Evolutionary conservation across 2,888 invertebrate species (phyloP), one percentile per base, ranked within the genome.

Genomic region (Caradrina clavipalpis): DNA sequence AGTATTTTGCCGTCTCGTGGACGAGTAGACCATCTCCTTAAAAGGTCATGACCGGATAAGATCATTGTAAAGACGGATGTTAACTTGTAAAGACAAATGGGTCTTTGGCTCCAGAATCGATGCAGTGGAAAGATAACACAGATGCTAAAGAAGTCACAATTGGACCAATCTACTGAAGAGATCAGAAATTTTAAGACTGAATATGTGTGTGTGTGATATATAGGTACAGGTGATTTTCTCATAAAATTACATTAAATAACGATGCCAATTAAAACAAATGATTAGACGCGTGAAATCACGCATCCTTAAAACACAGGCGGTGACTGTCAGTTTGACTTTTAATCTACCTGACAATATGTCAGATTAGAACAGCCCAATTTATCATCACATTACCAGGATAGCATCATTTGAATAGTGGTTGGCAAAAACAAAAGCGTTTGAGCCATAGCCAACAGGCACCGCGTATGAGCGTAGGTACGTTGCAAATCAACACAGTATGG

Each of bases 401-500:
- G 77, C 55, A 49, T 26, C 17, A 80, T 76, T 72, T 67, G 61
- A 67, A 69, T 55, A 67, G 57, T 68, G 65, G 35, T 71, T 70
- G 58, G 61, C 65, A 66, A 69, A 66, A 85, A 84, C 77, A 83
- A 82, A 81, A 80, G 66, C 76, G 81, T 83, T 86, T 82, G 84
- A 86, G 62, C 74, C 65, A 70, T 58, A 78, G 83, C 85, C 83
- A 87, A 84, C 83, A 86, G 83, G 87, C 85, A 83, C 35, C n/a
- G 51, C 35, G 56, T 49, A 50, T 45, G 54, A 59, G 31, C 59
- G 55, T 69, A 69, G 57, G 54, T 67, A 69, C 63, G 56, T 81
- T 82, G 76, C 81, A 83, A 85, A 86, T 86, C 80, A 82, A 76
- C 70, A 81, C 80, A 85, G 83, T 83, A 83, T 81, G 83, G 77